Base-by-base conservation (phyloP, 2,113 vertebrate species). In the Heteronetta atricapilla region DNA sequence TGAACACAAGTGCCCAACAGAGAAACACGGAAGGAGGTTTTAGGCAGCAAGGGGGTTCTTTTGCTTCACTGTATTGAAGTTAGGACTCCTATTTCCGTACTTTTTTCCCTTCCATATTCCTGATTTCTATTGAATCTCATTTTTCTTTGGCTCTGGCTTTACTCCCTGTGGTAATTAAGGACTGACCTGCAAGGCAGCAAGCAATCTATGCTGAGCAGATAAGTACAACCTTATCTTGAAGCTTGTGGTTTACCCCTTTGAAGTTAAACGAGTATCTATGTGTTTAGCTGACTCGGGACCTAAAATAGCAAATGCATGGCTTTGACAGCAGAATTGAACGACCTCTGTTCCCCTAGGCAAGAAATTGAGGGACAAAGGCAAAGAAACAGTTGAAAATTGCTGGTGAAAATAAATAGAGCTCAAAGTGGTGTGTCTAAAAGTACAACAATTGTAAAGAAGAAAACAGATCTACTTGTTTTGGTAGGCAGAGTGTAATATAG, bases 191-290 rank as follows among this genome's bases (percentile, higher is more conserved):
- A 86, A 93, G 33, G 55, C 82, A 92, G 62, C 28, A 46, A 92
- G 67, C 58, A 76, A 82, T 68, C 73, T 64, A 72, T 69, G 4
- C 23, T 17, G 29, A 87, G 78, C 42, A 77, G 68, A 22, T 91
- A 91, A 96, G 67, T 55, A 92, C 63, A 66, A 76, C 53, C 64
- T 92, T 95, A 91, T 79, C 89, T 92, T 53, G 66, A 76, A 92
- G 67, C 44, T 48, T 38, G 36, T 29, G 5, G 6, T 56, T 96
- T 88, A 82, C n/a, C 15, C 31, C 75, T 88, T 83, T 83, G 86
- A 95, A 93, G 66, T 88, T 73, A 88, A 84, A 53, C 55, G 81
- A 88, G 9, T 42, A 34, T 77, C 46, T 42, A 17, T 55, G 22
- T 70, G 42, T 91, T 88, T 44, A 89, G 72, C 76, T 53, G 60